Evolutionary conservation across 2,888 invertebrate species (phyloP).

Genomic region (Agrilus biguttatus): DNA sequence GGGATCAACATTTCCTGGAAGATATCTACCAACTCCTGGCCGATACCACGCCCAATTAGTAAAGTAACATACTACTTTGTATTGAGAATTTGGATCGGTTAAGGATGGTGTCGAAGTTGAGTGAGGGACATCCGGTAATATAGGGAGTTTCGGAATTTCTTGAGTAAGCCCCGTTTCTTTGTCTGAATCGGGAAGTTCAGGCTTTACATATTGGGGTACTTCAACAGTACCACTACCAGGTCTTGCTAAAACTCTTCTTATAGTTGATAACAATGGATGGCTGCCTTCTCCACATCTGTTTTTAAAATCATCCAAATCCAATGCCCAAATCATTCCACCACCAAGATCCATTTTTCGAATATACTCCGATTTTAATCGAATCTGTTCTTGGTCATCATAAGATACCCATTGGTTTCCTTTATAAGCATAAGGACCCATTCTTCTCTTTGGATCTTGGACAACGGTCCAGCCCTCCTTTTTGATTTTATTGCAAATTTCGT

Average conservation of each 20-base stretch:
- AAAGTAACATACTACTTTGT: constrained; percentile 79
- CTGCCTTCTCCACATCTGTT: constrained; percentile 62
- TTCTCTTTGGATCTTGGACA: constrained; percentile 57
- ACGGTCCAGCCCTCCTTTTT: constrained; percentile 65
- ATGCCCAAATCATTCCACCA: constrained; percentile 84
- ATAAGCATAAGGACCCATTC: constrained; percentile 81
- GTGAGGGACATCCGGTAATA: constrained; percentile 8
- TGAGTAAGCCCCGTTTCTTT: constrained; percentile 1
- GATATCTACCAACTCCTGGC: constrained; percentile 64
- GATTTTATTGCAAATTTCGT: constrained; percentile 79
- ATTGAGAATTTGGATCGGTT: constrained; percentile 27
- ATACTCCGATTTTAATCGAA: constrained; percentile 64
- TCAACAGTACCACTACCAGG: constrained; percentile 20
- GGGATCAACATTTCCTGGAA: constrained; percentile 71
- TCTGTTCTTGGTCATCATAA: constrained; percentile 70
- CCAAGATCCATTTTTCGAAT: constrained; percentile 63
- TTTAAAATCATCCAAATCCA: constrained; percentile 77
- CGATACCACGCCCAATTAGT: constrained; percentile 94
- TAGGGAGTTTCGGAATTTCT: constrained; percentile 7
- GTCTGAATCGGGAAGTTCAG: constrained; percentile 6
- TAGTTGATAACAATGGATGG: constrained; percentile 66
- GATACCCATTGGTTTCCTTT: constrained; percentile 86
- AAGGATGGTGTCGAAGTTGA: constrained; percentile 12
- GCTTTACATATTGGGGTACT: constrained; percentile 9
- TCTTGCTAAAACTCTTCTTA: constrained; percentile 54